Percentiles rank a stretch among this genome's conserved stretches.
phyloP scores from a whole-genome alignment of 2,888 invertebrate species.

The Apotomis betuletana region DNA sequence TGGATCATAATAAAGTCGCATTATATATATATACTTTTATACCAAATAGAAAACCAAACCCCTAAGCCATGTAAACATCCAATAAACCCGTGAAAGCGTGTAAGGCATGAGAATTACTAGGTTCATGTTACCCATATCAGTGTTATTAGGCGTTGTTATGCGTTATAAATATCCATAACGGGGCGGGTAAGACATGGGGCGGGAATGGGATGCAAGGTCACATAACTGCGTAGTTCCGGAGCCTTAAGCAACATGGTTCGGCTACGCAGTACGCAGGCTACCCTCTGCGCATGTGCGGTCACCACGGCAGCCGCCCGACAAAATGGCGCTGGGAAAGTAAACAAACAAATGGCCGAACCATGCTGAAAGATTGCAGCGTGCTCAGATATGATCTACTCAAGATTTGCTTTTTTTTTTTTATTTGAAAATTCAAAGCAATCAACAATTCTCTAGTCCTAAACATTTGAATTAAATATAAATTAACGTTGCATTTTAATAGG shows the following conservation, averaged over 20 bases:
- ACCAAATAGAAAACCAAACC: slow-evolving; percentile 12
- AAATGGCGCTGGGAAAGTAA: slow-evolving; percentile 53
- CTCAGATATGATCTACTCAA: background rate
- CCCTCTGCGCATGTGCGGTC: slow-evolving; percentile 42
- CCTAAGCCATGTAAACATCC: slow-evolving; percentile 27
- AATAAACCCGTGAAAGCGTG: slow-evolving; percentile 37
- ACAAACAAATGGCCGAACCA: slow-evolving; percentile 47
- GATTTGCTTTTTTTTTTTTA: background rate
- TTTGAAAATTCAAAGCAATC: background rate
- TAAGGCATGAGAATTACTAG: slow-evolving; percentile 33
- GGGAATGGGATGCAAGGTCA: slow-evolving; percentile 53
- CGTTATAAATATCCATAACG: slow-evolving; percentile 48
- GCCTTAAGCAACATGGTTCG: slow-evolving; percentile 36
- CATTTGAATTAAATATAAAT: too few relatives aligned
- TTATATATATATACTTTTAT: slow-evolving; percentile 13
- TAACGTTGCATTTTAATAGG: too few relatives aligned
- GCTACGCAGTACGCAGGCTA: slow-evolving; percentile 43
- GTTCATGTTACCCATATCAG: slow-evolving; percentile 37
- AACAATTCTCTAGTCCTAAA: too few relatives aligned
- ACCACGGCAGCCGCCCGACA: slow-evolving; percentile 54
- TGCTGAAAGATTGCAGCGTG: slow-evolving; percentile 6
- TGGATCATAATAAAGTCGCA: background rate
- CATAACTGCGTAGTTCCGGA: slow-evolving; percentile 55
- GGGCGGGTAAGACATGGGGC: slow-evolving; percentile 42
- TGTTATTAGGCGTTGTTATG: slow-evolving; percentile 35